Percentiles rank a stretch among this genome's conserved stretches.
Evolutionary conservation across 2,113 vertebrate species (phyloP).

Genomic region (Zosterops lateralis): DNA sequence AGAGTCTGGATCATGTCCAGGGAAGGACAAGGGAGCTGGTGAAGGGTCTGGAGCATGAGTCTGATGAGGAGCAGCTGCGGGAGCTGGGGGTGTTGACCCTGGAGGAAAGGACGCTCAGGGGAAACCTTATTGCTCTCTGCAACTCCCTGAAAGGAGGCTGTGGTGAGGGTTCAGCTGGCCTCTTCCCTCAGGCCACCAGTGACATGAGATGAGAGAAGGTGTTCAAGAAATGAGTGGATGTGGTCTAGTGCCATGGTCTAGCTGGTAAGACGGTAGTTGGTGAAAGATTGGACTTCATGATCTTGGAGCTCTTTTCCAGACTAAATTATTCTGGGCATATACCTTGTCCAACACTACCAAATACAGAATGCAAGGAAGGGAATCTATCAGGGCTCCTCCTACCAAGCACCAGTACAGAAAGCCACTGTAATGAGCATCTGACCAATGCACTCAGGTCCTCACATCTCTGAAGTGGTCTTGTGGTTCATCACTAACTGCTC

Average conservation of each 20-base stretch:
- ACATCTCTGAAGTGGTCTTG: not conserved
- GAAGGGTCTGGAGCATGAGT: not conserved
- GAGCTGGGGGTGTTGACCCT: not conserved
- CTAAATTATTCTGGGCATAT: not conserved
- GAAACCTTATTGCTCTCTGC: not conserved
- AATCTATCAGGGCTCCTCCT: not conserved
- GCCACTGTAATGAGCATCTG: not conserved
- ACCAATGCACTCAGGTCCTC: not conserved
- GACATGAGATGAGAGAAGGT: not conserved
- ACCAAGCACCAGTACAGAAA: not conserved
- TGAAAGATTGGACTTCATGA: not conserved
- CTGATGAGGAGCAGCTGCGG: not conserved
- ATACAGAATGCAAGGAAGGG: not conserved
- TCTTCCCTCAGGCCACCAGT: not conserved
- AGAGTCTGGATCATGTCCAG: fast-evolving
- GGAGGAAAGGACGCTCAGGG: not conserved
- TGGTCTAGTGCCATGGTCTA: not conserved
- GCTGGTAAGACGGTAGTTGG: not conserved
- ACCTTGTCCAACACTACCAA: not conserved
- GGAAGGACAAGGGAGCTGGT: not conserved
- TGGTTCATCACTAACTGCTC: not conserved
- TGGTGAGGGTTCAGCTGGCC: too few relatives aligned
- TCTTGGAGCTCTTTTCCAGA: not conserved
- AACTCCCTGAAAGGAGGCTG: not conserved
- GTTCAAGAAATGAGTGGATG: not conserved